phyloP scores from a whole-genome alignment of 2,797 vertebrate genomes.

The Crenuchus spilurus region DNA sequence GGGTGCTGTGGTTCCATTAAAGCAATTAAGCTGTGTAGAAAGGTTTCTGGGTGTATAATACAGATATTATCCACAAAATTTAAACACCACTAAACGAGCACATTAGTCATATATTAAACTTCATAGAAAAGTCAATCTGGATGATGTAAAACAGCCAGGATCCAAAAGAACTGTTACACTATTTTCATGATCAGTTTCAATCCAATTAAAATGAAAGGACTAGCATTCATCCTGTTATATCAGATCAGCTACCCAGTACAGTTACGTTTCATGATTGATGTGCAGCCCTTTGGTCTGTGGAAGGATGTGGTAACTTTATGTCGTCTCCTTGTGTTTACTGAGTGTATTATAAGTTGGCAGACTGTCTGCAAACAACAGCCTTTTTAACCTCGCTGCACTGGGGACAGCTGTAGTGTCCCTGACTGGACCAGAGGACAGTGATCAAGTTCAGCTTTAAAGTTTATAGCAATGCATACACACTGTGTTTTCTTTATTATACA shows the following conservation, averaged over 20 bases:
- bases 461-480: no score
- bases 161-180: background rate
- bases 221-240: no score
- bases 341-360: background rate
- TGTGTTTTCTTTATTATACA: no score
- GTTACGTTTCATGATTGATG: background rate
- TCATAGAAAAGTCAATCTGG: background rate
- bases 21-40: background rate
- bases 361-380: background rate
- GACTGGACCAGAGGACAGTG: conserved; percentile 46
- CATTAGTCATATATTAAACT: background rate
- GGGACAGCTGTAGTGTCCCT: conserved; percentile 43
- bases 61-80: no score
- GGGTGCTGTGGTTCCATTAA: conserved; percentile 58
- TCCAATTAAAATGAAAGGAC: no score
- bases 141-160: background rate
- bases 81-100: background rate
- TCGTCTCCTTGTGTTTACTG: background rate
- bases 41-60: background rate
- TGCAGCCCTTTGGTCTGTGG: background rate
- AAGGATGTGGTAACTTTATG: no score
- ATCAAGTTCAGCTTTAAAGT: no score
- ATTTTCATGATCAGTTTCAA: no score
- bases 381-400: conserved; percentile 41
- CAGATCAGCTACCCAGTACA: background rate